Base-by-base conservation (phyloP, 2,113 vertebrate species). In the Caretta caretta region DNA sequence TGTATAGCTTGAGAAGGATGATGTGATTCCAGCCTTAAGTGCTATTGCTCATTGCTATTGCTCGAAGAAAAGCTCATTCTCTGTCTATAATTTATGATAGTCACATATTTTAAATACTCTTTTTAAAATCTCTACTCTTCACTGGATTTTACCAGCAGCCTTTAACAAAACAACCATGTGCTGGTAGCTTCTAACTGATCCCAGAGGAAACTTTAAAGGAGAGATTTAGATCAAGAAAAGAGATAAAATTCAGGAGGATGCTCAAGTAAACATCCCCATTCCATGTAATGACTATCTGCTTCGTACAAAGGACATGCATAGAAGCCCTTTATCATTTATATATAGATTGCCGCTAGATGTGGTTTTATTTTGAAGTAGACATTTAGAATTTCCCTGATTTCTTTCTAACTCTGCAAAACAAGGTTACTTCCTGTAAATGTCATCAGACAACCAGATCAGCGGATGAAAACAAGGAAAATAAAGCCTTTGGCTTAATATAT, bases 351-450 rank as follows among this genome's bases (percentile, higher is more conserved):
- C 29, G 86, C 14, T 84, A 92, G 83, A 90, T 65, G 56, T 80
- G 89, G 12, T 48, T 94, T 95, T 88, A 80, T 92, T 97, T 97
- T 97, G 75, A 93, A 95, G 79, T 46, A 94, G 57, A 81, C 13
- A 1, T 84, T 46, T 93, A 87, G 84, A 85, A 92, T 96, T 97
- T 54, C 87, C 85, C 90, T 50, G 92, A 94, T 87, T 91, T 93
- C 92, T 92, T 89, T 92, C 94, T 91, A 91, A 92, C 72, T 92
- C 86, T 81, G 31, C 5, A 75, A 84, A 92, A 93, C 27, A 50
- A 53, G 20, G 1, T 31, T 84, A 5, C 88, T 29, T 53, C 46
- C 79, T 80, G 10, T 20, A 65, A 85, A 62, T 14, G 35, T 5
- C 16, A 83, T 6, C 6, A 29, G 7, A 35, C 87, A 91, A 83